Evolutionary conservation across 2,888 invertebrate genomes (phyloP), one percentile per base, ranked within the genome.

Genomic region (Busseola fusca): DNA sequence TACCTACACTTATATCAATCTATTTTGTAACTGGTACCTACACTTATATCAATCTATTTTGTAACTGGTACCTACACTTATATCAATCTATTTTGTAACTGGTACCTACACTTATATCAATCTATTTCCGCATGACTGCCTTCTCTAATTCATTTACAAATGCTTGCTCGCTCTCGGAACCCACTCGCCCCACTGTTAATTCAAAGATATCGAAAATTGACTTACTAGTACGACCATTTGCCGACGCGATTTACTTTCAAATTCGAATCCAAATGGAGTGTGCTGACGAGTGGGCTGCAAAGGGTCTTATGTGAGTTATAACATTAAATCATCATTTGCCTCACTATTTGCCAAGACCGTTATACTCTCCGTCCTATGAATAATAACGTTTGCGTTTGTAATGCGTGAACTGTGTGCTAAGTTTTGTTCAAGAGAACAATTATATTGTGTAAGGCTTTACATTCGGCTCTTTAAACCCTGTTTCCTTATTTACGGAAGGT

Each of bases 241-340:
- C 37, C 30, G 37, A 64, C 56, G 27, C 68, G 65, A 72, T 78
- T 71, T 64, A 69, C 77, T 83, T 72, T 58, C 64, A 58, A 73
- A 75, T 21, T 76, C 45, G 59, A 72, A 62, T 72, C 37, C 42
- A 64, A 73, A 81, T 72, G 50, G 74, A 80, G 72, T 74, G 57
- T 64, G 66, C 69, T 78, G 81, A 73, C 69, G 40, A 64, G 57
- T 56, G 27, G 27, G 58, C 63, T 64, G 72, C 75, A 52, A 70
- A 64, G 66, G 73, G 68, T 72, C 72, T 50, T 68, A 72, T 40
- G 69, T 71, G 74, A 67, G 67, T 81, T 78, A 76, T 83, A 76
- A 77, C 83, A 81, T 82, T 78, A 82, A 82, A 83, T 79, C 72
- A 79, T 76, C 50, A 79, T 82, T 82, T 75, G 76, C 58, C n/a